A percentile compares a stretch with the other conserved stretches of the same genome.
These are phyloP conservation scores for Zapus hudsonius DNA, from an alignment of 2,113 vertebrate genomes.

Conservation along the genomic window DNA sequence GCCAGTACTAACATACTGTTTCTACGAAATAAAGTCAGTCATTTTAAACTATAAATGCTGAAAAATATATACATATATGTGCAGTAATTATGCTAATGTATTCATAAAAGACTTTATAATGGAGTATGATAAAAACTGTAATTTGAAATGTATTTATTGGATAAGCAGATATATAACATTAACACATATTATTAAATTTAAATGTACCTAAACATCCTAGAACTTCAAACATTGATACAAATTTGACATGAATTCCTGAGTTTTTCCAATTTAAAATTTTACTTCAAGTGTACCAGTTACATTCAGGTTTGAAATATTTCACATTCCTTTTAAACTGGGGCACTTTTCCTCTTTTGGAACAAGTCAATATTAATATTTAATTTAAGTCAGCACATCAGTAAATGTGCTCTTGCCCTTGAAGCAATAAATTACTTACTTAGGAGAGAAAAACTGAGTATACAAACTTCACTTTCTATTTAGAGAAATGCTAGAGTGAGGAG, in stretches of 20 bases:
- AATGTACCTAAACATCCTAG: background rate
- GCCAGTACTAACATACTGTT: background rate
- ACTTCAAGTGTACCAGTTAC: conserved; percentile 24
- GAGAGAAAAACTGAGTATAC: background rate
- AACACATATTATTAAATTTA: background rate
- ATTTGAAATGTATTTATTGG: background rate
- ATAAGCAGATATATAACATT: background rate
- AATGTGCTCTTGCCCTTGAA: conserved; percentile 57
- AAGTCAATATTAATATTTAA: conserved; percentile 67
- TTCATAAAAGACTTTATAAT: background rate
- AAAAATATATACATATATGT: background rate
- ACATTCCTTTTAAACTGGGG: conserved; percentile 54
- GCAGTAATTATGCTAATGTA: background rate
- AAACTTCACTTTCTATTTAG: conserved; percentile 33
- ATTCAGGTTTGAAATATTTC: background rate
- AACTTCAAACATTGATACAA: background rate
- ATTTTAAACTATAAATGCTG: background rate
- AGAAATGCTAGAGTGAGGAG: conserved; percentile 7
- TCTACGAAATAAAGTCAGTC: background rate
- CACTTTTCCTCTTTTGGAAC: background rate
- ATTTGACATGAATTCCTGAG: background rate
- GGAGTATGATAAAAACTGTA: background rate
- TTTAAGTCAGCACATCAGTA: conserved; percentile 57
- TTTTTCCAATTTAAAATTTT: background rate
- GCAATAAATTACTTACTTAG: background rate